Conservation (phyloP, 2,113 vertebrate species). For the Halcyon senegalensis region DNA sequence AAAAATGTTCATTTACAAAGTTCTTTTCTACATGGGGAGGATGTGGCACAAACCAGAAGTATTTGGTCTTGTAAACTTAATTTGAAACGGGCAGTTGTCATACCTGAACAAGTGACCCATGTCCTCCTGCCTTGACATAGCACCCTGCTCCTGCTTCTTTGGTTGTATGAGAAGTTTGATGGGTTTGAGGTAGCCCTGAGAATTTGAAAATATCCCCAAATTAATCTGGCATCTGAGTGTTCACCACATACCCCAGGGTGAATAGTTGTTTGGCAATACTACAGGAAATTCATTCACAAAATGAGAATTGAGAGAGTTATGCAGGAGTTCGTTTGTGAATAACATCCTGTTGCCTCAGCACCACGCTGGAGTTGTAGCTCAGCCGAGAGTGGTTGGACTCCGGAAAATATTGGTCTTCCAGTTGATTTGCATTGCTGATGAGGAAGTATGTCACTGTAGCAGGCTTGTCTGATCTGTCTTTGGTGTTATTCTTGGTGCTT, state of each 20-base stretch:
- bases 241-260: background rate
- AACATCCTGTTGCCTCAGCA: background rate
- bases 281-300: constrained; percentile 12
- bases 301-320: background rate
- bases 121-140: background rate
- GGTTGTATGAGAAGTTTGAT: background rate
- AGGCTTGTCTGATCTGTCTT: constrained; percentile 44
- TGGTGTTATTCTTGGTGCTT: constrained; percentile 45
- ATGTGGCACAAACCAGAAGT: background rate
- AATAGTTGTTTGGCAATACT: background rate
- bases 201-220: background rate
- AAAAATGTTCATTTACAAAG: background rate
- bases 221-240: background rate
- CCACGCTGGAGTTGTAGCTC: background rate
- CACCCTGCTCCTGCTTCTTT: background rate
- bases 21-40: background rate
- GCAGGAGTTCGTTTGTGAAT: background rate
- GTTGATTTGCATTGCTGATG: constrained; percentile 40
- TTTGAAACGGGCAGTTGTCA: background rate
- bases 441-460: constrained; percentile 9
- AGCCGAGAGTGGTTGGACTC: background rate
- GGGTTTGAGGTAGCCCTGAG: background rate
- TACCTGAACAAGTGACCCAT: background rate
- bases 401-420: background rate
- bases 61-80: background rate